These are phyloP conservation scores for Drosophila pegasa DNA, from an alignment of 2,888 invertebrate genomes.

Conservation along the genomic window DNA sequence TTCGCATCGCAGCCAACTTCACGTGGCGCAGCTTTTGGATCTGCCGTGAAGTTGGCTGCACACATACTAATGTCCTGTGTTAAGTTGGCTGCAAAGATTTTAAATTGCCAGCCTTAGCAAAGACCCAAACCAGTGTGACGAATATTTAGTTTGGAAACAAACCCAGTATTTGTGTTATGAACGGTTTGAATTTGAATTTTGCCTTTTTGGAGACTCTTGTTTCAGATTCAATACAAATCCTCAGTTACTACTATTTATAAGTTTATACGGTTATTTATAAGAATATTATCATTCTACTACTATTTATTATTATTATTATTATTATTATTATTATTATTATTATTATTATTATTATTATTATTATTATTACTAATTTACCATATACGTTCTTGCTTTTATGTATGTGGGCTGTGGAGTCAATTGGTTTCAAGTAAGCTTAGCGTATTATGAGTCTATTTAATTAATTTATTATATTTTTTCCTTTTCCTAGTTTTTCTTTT, in stretches of 20 bases:
- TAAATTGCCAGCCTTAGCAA: not conserved
- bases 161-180: conserved; percentile 1
- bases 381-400: no score
- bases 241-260: not conserved
- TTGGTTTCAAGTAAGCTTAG: no score
- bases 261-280: no score
- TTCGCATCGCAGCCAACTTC: conserved; percentile 5
- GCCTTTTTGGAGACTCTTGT: not conserved
- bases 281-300: no score
- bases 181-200: not conserved
- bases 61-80: not conserved
- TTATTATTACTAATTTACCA: no score
- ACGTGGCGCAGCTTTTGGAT: not conserved
- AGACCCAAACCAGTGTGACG: conserved; percentile 1
- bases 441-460: no score
- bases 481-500: no score
- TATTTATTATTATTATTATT: no score
- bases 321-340: no score
- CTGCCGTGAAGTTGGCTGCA: not conserved
- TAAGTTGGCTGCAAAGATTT: not conserved
- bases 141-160: not conserved
- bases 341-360: no score
- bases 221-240: not conserved
- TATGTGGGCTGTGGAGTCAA: no score
- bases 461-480: no score